A percentile compares a stretch with the other conserved stretches of the same genome.
These are phyloP conservation scores for Napeogenes inachia DNA, from an alignment of 2,888 invertebrate genomes.

Conservation along the genomic window DNA sequence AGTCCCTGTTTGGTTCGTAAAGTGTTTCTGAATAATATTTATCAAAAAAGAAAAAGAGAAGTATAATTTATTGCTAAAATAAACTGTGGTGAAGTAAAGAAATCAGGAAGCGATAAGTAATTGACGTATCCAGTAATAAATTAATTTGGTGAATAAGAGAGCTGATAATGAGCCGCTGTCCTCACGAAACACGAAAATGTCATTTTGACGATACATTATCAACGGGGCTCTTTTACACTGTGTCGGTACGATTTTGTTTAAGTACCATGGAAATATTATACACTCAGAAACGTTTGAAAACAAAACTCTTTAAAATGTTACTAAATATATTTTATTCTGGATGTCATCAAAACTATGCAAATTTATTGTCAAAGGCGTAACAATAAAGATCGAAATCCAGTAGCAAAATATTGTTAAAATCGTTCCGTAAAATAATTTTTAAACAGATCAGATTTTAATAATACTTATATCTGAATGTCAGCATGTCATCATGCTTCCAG, in stretches of 20 bases:
- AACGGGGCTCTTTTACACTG: background rate
- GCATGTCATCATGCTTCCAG: background rate
- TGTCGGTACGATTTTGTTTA: background rate
- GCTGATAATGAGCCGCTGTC: background rate
- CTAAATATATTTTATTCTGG: no score
- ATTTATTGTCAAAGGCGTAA: no score
- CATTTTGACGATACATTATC: background rate
- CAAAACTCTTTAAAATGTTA: no score
- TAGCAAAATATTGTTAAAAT: no score
- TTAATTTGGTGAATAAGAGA: background rate
- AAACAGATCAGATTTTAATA: no score
- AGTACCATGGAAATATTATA: no score
- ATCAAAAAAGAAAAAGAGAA: background rate
- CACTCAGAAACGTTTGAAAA: no score
- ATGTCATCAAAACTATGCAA: no score
- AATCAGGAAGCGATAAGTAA: constrained; percentile 2
- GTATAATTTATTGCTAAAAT: background rate
- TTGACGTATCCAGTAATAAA: background rate
- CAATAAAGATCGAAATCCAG: no score
- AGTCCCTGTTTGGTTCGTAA: no score
- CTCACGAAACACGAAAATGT: background rate
- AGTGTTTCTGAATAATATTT: no score
- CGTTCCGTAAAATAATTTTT: no score
- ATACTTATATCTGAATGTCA: background rate
- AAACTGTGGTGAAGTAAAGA: background rate